A percentile compares a stretch with the other conserved stretches of the same genome.
phyloP scores from a whole-genome alignment of 2,888 invertebrate genomes.

The Molorchus minor region DNA sequence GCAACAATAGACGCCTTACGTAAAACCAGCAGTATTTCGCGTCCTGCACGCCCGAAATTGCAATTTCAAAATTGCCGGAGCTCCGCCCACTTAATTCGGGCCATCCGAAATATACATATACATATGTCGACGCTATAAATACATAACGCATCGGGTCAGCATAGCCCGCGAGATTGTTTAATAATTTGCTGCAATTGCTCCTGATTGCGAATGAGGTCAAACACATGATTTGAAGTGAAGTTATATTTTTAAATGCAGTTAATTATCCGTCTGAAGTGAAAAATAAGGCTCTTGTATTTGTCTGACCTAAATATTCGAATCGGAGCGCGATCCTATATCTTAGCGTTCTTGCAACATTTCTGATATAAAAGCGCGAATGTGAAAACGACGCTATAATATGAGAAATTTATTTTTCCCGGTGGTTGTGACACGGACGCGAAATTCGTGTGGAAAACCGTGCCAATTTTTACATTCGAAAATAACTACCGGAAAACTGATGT shows the following conservation, averaged over 20 bases:
- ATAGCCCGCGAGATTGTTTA: slow-evolving; percentile 17
- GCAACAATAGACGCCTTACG: too few relatives aligned
- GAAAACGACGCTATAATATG: neutral
- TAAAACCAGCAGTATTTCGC: too few relatives aligned
- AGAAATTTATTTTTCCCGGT: slow-evolving; percentile 13
- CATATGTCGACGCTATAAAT: slow-evolving; percentile 14
- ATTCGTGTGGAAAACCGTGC: neutral
- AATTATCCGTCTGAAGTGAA: slow-evolving; percentile 27
- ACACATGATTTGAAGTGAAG: slow-evolving; percentile 29
- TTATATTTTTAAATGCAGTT: slow-evolving; percentile 31
- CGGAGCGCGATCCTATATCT: slow-evolving; percentile 6
- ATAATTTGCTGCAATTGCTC: slow-evolving; percentile 34
- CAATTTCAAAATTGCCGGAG: neutral
- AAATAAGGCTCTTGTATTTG: slow-evolving; percentile 27
- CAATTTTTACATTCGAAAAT: slow-evolving; percentile 15
- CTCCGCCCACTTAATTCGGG: neutral
- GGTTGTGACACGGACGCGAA: neutral
- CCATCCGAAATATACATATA: slow-evolving; percentile 5
- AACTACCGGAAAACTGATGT: slow-evolving; percentile 18
- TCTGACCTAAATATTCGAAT: slow-evolving; percentile 18
- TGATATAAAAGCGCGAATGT: slow-evolving; percentile 10
- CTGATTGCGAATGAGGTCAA: slow-evolving; percentile 34
- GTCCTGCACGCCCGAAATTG: too few relatives aligned
- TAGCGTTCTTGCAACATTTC: slow-evolving; percentile 16
- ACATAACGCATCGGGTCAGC: neutral